Evolutionary conservation across 2,888 invertebrate species (phyloP).

Genomic region (Mythimna ferrago): DNA sequence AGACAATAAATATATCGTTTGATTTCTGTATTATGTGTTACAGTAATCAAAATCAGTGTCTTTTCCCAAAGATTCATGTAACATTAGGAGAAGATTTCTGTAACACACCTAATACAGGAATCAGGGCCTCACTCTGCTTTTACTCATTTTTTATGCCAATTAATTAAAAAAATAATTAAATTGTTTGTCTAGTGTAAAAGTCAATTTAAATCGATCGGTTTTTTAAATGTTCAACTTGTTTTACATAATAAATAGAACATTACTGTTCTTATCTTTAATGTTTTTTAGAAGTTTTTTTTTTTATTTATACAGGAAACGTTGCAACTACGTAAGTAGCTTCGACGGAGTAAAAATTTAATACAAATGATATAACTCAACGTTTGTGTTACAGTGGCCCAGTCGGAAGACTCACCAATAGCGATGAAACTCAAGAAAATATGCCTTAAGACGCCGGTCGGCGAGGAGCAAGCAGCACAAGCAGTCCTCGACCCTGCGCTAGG

Average conservation of each 20-base stretch:
- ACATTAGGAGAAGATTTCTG: no score
- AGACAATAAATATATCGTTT: no score
- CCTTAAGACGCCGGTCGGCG: conserved; percentile 93
- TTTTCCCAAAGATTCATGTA: no score
- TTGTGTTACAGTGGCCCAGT: conserved; percentile 92
- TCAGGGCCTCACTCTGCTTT: no score
- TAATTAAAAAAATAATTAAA: no score
- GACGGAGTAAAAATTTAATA: neutral
- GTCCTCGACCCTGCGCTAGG: conserved; percentile 93
- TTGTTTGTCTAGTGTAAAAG: neutral
- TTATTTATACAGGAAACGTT: no score
- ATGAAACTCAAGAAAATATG: conserved; percentile 94
- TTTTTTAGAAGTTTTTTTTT: neutral
- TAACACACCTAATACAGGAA: no score
- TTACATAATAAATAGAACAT: neutral
- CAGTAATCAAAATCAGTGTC: no score
- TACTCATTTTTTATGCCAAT: no score
- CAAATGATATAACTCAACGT: conserved; percentile 29
- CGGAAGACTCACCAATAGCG: conserved; percentile 93
- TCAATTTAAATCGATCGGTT: conserved; percentile 12
- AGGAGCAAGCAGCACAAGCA: conserved; percentile 93
- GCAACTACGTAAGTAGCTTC: no score
- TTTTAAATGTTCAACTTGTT: neutral
- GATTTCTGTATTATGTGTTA: no score
- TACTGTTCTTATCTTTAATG: neutral